Conservation (phyloP, 1,140 invertebrate genomes). For the Penaeus vannamei region DNA sequence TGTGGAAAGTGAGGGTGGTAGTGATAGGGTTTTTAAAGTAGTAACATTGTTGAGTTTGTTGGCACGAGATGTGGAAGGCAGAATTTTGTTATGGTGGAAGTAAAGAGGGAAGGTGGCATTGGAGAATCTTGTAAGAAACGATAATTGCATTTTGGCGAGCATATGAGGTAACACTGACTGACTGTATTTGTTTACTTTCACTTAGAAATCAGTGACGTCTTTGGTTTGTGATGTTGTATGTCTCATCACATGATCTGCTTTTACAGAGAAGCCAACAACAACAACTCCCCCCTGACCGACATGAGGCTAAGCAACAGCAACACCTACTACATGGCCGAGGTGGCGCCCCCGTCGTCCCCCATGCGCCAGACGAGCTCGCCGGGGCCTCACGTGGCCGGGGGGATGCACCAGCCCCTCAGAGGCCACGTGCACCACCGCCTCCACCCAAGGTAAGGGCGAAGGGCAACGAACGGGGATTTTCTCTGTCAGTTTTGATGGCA, state of each 20-base stretch:
- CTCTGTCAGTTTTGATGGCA: background rate
- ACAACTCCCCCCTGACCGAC: constrained; percentile 13
- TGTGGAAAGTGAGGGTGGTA: background rate
- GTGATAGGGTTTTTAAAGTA: too few relatives aligned
- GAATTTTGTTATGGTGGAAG: too few relatives aligned
- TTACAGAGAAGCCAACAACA: constrained; percentile 52
- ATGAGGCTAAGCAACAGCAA: constrained; percentile 42
- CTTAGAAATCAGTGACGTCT: too few relatives aligned
- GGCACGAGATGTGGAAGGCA: too few relatives aligned
- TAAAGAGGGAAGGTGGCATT: too few relatives aligned
- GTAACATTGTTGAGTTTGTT: too few relatives aligned
- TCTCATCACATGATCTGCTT: background rate
- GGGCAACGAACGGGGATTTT: background rate
- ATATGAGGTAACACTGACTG: too few relatives aligned
- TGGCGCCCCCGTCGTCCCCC: constrained; percentile 1
- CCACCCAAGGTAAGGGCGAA: constrained; percentile 27
- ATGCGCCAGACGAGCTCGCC: background rate
- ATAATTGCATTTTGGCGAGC: too few relatives aligned
- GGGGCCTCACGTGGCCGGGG: background rate
- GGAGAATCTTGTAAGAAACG: too few relatives aligned
- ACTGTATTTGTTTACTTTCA: too few relatives aligned
- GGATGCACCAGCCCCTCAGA: constrained; percentile 9
- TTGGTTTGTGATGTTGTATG: too few relatives aligned
- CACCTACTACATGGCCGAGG: constrained; percentile 46
- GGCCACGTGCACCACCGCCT: constrained; percentile 16